Conservation (phyloP, 1,140 invertebrate species). For the Paraescarpia echinospica region DNA sequence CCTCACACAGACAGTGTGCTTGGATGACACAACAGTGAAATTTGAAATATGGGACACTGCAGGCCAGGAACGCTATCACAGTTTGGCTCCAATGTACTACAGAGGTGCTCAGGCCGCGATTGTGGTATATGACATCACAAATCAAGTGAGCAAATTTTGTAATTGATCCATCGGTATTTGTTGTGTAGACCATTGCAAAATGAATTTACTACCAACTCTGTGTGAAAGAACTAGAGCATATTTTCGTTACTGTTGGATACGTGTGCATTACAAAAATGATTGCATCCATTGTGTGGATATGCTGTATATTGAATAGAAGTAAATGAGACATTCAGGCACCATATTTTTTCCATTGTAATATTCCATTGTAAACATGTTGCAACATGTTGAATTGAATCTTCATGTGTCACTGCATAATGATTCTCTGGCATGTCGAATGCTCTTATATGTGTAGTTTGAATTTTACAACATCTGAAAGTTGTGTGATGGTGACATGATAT, state of each 20-base stretch:
- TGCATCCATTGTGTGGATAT: background rate
- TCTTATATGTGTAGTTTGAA: too few relatives aligned
- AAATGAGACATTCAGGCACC: background rate
- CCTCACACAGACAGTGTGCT: conserved; percentile 96
- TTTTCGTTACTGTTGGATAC: background rate
- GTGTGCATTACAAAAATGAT: background rate
- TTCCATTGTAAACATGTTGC: background rate
- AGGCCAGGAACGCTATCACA: conserved; percentile 89
- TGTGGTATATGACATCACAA: conserved; percentile 99
- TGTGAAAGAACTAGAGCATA: background rate
- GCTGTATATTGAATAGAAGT: background rate
- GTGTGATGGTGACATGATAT: background rate
- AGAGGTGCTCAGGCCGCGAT: conserved; percentile 97
- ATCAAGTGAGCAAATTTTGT: conserved; percentile 69
- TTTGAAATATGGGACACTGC: conserved; percentile 98
- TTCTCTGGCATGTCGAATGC: background rate
- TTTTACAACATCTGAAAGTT: too few relatives aligned
- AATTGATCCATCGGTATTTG: background rate
- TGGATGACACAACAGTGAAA: conserved; percentile 98
- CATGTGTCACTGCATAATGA: background rate
- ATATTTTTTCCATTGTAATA: background rate
- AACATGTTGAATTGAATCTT: background rate
- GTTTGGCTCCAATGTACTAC: conserved; percentile 99
- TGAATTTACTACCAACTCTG: background rate
- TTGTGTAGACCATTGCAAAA: background rate